Conservation (phyloP, 2,888 invertebrate genomes). For the Oligia strigilis region DNA sequence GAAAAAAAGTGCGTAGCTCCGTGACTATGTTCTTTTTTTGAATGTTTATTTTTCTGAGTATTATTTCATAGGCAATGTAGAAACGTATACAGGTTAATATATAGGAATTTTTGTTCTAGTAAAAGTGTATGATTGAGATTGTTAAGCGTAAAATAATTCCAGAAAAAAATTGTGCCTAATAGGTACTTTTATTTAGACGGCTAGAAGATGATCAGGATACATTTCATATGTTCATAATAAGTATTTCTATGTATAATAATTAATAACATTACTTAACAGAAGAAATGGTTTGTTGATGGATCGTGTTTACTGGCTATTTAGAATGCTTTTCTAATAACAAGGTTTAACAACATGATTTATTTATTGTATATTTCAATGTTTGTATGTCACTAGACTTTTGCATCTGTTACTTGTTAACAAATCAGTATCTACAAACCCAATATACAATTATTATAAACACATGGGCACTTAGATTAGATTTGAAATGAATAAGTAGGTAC, state of each 20-base stretch:
- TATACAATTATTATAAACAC: background rate
- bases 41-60: background rate
- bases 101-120: background rate
- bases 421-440: background rate
- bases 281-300: too few relatives aligned
- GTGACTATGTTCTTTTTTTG: constrained; percentile 27
- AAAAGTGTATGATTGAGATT: background rate
- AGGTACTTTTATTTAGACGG: too few relatives aligned
- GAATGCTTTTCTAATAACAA: too few relatives aligned
- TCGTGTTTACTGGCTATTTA: background rate
- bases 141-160: background rate
- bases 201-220: too few relatives aligned
- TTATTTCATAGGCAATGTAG: background rate
- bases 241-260: too few relatives aligned
- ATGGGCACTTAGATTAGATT: background rate
- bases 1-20: constrained; percentile 22
- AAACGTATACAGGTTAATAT: background rate
- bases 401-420: background rate
- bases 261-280: too few relatives aligned
- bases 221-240: too few relatives aligned
- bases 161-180: too few relatives aligned
- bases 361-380: background rate
- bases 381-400: too few relatives aligned
- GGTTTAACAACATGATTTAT: too few relatives aligned
- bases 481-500: background rate